phyloP scores from a whole-genome alignment of 1,140 invertebrate genomes.

The Formica exsecta region DNA sequence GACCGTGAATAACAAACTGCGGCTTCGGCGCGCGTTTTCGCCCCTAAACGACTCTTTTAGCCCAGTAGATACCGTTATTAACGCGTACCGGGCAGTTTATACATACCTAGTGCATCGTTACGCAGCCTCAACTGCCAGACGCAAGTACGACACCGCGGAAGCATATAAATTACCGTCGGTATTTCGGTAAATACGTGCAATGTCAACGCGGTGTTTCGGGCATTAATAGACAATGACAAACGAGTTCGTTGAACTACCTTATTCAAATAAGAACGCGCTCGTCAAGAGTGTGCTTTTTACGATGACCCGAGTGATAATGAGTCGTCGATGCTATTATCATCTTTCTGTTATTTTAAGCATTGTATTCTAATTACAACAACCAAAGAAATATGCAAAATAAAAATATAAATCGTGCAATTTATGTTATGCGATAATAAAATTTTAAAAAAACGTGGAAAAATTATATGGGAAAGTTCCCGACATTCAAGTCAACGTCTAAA shows the following conservation, averaged over 20 bases:
- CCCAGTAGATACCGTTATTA: conserved; percentile 58
- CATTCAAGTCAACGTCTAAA: background rate
- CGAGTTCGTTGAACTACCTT: conserved; percentile 58
- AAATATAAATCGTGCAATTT: background rate
- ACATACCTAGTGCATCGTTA: conserved; percentile 52
- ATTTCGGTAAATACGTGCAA: conserved; percentile 54
- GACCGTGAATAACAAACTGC: conserved; percentile 55
- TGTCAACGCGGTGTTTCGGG: conserved; percentile 35
- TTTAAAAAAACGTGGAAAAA: background rate
- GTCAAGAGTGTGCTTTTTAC: background rate
- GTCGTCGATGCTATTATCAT: background rate
- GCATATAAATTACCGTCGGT: conserved; percentile 55
- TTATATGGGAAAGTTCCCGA: background rate
- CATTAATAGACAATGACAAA: conserved; percentile 58
- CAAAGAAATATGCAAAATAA: background rate
- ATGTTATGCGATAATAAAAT: background rate
- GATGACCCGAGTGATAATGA: background rate
- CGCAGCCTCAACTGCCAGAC: conserved; percentile 43
- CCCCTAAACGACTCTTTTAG: conserved; percentile 61
- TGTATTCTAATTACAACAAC: background rate
- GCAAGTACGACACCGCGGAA: conserved; percentile 42
- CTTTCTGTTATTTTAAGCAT: background rate
- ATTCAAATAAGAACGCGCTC: conserved; percentile 36
- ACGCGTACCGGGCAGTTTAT: conserved; percentile 48
- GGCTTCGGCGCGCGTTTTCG: conserved; percentile 41